These are phyloP conservation scores for Perizoma affinitatum DNA, from an alignment of 2,888 invertebrate species.

Conservation along the genomic window DNA sequence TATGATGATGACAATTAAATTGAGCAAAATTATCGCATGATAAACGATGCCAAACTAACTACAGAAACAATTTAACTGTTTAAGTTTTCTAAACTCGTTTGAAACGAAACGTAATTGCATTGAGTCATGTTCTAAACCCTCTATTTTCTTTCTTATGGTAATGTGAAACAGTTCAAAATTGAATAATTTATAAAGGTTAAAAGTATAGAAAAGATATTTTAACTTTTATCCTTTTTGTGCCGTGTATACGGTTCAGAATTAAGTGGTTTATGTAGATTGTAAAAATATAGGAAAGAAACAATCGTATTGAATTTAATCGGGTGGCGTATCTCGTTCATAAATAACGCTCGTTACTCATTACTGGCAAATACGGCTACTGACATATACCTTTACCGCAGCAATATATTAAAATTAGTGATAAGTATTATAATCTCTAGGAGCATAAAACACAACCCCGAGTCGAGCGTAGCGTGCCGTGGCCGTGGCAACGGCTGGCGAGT, in stretches of 20 bases:
- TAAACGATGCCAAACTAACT: slow-evolving; percentile 8
- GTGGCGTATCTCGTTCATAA: slow-evolving; percentile 24
- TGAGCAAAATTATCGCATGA: slow-evolving; percentile 12
- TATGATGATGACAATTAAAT: background rate
- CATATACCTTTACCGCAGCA: too few relatives aligned
- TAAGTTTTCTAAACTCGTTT: slow-evolving; percentile 15
- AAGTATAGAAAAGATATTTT: background rate
- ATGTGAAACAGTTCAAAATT: slow-evolving; percentile 8
- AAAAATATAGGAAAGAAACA: slow-evolving; percentile 9
- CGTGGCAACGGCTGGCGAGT: too few relatives aligned
- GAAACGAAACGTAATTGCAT: background rate
- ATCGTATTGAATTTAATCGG: slow-evolving; percentile 9
- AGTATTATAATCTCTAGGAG: too few relatives aligned
- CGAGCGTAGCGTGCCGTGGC: too few relatives aligned
- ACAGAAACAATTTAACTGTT: slow-evolving; percentile 6
- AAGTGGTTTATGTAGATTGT: background rate
- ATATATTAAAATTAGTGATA: background rate
- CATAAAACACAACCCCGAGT: too few relatives aligned
- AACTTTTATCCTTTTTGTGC: background rate
- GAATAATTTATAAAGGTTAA: slow-evolving; percentile 5
- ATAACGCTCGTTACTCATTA: slow-evolving; percentile 17
- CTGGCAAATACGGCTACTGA: slow-evolving; percentile 1
- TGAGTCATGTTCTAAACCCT: background rate
- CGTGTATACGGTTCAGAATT: slow-evolving; percentile 5
- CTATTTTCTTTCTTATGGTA: background rate